A percentile compares a stretch with the other conserved stretches of the same genome.
These are phyloP conservation scores for Drusus annulatus DNA, from an alignment of 1,140 invertebrate species.

Conservation along the genomic window DNA sequence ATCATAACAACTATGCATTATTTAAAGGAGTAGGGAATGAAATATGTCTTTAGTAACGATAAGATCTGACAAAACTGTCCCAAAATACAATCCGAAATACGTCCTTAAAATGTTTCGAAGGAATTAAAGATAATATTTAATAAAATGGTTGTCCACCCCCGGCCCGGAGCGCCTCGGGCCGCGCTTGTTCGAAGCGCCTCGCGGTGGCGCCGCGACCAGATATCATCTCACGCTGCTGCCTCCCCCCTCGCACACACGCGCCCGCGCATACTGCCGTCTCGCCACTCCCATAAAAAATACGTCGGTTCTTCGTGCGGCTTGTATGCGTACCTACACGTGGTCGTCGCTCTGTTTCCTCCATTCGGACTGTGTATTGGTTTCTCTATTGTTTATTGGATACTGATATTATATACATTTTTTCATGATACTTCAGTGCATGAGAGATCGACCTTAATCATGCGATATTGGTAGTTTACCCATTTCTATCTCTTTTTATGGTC, in stretches of 20 bases:
- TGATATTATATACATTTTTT: too few species aligned
- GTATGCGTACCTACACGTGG: background rate
- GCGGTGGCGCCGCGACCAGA: constrained; percentile 54
- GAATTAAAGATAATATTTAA: too few species aligned
- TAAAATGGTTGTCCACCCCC: background rate
- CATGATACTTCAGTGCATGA: too few species aligned
- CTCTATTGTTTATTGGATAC: constrained; percentile 32
- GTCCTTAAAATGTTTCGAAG: too few species aligned
- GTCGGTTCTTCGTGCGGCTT: background rate
- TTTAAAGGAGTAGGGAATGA: too few species aligned
- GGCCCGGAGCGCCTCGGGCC: background rate
- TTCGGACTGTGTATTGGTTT: background rate
- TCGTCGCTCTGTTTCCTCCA: constrained; percentile 15
- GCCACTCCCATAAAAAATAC: background rate
- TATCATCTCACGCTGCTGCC: constrained; percentile 54
- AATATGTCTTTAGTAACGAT: too few species aligned
- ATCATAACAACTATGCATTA: too few species aligned
- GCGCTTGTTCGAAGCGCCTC: constrained; percentile 50
- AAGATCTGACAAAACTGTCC: too few species aligned
- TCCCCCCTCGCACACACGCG: background rate
- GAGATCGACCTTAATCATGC: too few species aligned
- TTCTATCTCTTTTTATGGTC: too few species aligned
- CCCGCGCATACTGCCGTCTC: background rate
- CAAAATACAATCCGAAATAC: too few species aligned
- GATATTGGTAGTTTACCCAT: too few species aligned